These are phyloP conservation scores for Brachyhypopomus gauderio DNA, from an alignment of 2,113 vertebrate species.

Conservation along the genomic window DNA sequence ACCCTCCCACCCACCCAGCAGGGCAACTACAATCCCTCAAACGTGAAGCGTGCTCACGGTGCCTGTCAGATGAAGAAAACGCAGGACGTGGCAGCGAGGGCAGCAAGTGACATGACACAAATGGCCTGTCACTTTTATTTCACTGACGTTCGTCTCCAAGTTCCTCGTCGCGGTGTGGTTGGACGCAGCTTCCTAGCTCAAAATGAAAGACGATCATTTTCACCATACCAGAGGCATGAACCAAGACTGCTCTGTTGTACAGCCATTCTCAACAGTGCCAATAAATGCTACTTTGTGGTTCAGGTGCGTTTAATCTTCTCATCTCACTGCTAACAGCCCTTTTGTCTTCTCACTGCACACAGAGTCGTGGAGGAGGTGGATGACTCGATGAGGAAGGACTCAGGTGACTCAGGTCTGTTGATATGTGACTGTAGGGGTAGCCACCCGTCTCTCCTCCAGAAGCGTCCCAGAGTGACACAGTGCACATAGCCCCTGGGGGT, in stretches of 20 bases:
- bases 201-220: conserved; percentile 16
- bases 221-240: neutral
- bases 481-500: neutral
- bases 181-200: conserved; percentile 6
- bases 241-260: neutral
- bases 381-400: conserved; percentile 8
- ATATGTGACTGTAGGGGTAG: conserved; percentile 15
- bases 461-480: neutral
- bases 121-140: conserved; percentile 26
- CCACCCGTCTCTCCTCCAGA: conserved; percentile 11
- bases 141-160: conserved; percentile 19
- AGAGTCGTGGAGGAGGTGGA: neutral
- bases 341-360: neutral
- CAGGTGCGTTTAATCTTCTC: neutral
- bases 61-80: conserved; percentile 39
- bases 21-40: conserved; percentile 29
- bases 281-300: conserved; percentile 17
- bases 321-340: neutral
- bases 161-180: neutral
- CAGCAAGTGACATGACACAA: conserved; percentile 32
- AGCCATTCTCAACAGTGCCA: neutral
- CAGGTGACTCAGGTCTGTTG: neutral
- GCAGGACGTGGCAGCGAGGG: neutral
- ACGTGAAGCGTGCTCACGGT: conserved; percentile 20
- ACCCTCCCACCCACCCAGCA: conserved; percentile 7